A percentile compares a stretch with the other conserved stretches of the same genome.
These are phyloP conservation scores for Garra rufa DNA, from an alignment of 2,113 vertebrate genomes.

Conservation along the genomic window DNA sequence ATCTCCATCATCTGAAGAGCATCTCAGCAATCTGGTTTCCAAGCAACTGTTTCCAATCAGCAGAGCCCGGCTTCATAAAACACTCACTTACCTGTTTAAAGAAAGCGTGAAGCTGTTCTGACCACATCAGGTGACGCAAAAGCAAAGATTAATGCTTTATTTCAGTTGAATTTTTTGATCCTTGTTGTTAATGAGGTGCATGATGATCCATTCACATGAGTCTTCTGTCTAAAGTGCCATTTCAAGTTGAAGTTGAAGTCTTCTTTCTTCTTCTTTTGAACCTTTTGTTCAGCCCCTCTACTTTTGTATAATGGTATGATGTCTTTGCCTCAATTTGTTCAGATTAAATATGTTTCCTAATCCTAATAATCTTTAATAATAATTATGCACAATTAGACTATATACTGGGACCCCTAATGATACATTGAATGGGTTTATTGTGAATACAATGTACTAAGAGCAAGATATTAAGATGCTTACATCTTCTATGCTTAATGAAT, in stretches of 20 bases:
- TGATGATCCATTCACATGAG: background rate
- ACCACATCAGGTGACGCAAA: background rate
- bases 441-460: background rate
- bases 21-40: constrained; percentile 53
- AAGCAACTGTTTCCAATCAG: constrained; percentile 59
- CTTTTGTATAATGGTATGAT: background rate
- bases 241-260: background rate
- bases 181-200: background rate
- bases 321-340: background rate
- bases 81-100: background rate
- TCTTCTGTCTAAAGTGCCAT: background rate
- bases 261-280: background rate
- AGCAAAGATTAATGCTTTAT: background rate
- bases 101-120: background rate
- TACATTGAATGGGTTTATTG: background rate
- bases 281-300: background rate
- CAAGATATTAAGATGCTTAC: background rate
- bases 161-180: background rate
- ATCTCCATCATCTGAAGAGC: constrained; percentile 50
- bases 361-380: background rate
- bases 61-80: constrained; percentile 16
- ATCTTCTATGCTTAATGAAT: background rate
- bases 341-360: too few species aligned
- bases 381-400: background rate
- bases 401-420: background rate